phyloP scores from a whole-genome alignment of 2,888 invertebrate species.

The Hesperia comma region DNA sequence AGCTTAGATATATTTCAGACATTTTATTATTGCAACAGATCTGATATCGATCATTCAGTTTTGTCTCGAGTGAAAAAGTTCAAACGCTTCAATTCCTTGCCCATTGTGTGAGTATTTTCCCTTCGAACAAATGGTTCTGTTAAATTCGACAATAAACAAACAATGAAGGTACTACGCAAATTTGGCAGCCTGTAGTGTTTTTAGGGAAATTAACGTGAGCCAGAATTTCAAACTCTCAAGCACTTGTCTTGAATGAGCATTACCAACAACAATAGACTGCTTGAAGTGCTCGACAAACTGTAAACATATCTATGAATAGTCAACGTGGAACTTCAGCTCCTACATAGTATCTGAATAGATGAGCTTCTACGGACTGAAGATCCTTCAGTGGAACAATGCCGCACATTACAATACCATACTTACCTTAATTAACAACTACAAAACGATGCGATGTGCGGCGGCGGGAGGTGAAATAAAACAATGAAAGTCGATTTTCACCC shows the following conservation, averaged over 20 bases:
- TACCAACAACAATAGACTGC: background rate
- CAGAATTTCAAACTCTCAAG: background rate
- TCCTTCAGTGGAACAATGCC: too few species aligned
- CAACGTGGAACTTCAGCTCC: background rate
- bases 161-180: slow-evolving; percentile 9
- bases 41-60: background rate
- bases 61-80: background rate
- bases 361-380: too few species aligned
- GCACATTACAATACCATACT: too few species aligned
- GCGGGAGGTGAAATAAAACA: too few species aligned
- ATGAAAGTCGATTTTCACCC: too few species aligned
- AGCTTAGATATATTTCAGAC: too few species aligned
- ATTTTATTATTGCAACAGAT: background rate
- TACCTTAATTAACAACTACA: too few species aligned
- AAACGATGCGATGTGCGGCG: too few species aligned
- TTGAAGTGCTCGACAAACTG: background rate
- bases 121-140: slow-evolving; percentile 1
- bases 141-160: slow-evolving; percentile 8
- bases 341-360: too few species aligned
- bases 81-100: background rate
- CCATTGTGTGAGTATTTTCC: background rate
- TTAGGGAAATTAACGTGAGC: background rate
- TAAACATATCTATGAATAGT: background rate
- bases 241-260: background rate
- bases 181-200: slow-evolving; percentile 6